Conservation (phyloP, 2,888 invertebrate genomes). For the Leucoma salicis region DNA sequence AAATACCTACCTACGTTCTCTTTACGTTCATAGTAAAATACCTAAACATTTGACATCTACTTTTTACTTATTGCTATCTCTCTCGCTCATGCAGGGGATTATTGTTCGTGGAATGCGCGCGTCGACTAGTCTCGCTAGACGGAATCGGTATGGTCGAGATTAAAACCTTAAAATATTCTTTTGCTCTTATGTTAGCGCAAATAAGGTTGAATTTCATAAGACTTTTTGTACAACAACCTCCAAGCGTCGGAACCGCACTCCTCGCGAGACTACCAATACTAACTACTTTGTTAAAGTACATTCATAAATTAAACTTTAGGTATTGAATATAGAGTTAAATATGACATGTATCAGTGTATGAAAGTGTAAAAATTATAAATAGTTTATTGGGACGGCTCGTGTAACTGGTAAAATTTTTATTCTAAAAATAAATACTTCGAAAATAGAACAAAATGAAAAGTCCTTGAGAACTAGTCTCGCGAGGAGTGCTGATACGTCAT, state of each 20-base stretch:
- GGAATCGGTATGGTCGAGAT: slow-evolving; percentile 47
- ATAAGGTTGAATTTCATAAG: slow-evolving; percentile 50
- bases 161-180: slow-evolving; percentile 22
- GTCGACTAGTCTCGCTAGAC: slow-evolving; percentile 75
- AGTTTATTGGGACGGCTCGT: slow-evolving; percentile 4
- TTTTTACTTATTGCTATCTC: slow-evolving; percentile 72
- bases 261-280: slow-evolving; percentile 72
- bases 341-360: background rate
- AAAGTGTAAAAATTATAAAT: slow-evolving; percentile 8
- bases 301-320: slow-evolving; percentile 69
- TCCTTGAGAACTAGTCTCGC: slow-evolving; percentile 81
- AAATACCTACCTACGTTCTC: slow-evolving; percentile 69
- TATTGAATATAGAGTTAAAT: slow-evolving; percentile 22
- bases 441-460: slow-evolving; percentile 71
- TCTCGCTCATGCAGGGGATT: slow-evolving; percentile 67
- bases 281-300: slow-evolving; percentile 77
- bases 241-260: slow-evolving; percentile 35
- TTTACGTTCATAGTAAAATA: slow-evolving; percentile 74
- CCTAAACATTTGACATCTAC: slow-evolving; percentile 80
- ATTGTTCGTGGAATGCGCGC: slow-evolving; percentile 79
- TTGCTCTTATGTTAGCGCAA: slow-evolving; percentile 19
- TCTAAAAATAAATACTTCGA: slow-evolving; percentile 51
- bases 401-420: slow-evolving; percentile 16
- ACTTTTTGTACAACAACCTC: slow-evolving; percentile 19
- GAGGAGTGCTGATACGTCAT: slow-evolving; percentile 76